Base-by-base conservation (phyloP, 2,113 vertebrate species). In the Rhabdornis inornatus region DNA sequence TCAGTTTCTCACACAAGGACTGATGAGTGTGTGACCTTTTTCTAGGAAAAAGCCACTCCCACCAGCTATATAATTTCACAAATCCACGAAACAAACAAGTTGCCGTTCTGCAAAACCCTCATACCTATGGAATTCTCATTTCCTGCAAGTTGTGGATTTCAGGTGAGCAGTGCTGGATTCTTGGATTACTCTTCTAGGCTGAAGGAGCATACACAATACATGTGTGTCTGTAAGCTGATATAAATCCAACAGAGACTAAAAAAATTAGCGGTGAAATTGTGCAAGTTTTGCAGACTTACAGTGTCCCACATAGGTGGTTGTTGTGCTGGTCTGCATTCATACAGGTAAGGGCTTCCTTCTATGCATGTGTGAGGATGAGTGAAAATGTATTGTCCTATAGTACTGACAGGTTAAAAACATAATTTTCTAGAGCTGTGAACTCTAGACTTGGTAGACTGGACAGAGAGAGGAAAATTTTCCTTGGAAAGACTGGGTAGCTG, bases 101-200 rank as follows among this genome's bases (percentile, higher is more conserved):
- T 69, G 75, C 23, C 39, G 42, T 57, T 31, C 71, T 83, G 59
- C 42, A 61, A 90, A 93, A 25, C 16, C 22, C 47, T 66, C 42
- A 20, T 63, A 15, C 28, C 59, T 22, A 19, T 9, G 30, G 42
- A 63, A 83, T 83, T 59, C 21, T 49, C 21, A 11, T 81, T 65
- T 27, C 39, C 35, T 0, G 0, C 0, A 0, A 69, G 39, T 24
- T 65, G 28, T 77, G 53, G 30, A 60, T 92, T 88, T 95, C 39
- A 50, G 74, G 59, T 47, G 47, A 57, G 21, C 24, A 7, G 28
- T 88, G 49, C 15, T 19, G 16, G 50, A 27, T 63, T 74, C 59
- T 70, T 16, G 0, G 42, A 19, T 66, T 88, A n/a, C 33, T 77
- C 69, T 60, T 21, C 20, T 69, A 42, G 31, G 69, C 27, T 83